Percentiles rank a stretch among this genome's conserved stretches.
Evolutionary conservation across 2,113 vertebrate species (phyloP).

Genomic region (Psilopogon haemacephalus): DNA sequence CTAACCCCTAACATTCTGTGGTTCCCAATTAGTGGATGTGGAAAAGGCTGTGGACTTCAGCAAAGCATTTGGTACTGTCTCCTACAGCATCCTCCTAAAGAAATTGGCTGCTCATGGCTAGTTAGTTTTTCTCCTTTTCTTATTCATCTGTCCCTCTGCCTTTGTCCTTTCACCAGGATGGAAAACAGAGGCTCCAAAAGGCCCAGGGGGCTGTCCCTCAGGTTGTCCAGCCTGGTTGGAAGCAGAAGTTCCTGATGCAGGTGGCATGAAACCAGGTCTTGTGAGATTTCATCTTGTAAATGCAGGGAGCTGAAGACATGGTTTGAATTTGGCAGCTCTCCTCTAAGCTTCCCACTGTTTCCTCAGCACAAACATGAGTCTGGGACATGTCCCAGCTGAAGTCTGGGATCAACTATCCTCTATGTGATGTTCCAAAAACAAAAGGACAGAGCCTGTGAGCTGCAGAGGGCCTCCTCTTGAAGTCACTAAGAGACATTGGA

Average conservation of each 20-base stretch:
- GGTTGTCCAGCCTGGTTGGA: neutral
- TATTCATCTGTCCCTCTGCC: neutral
- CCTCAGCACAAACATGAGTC: neutral
- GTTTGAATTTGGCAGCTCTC: neutral
- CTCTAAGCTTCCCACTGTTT: neutral
- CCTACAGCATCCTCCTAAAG: too few species aligned
- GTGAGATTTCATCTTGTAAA: neutral
- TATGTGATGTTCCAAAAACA: neutral
- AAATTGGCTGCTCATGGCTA: too few species aligned
- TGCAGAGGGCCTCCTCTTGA: neutral
- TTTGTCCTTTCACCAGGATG: neutral
- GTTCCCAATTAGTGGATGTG: too few species aligned
- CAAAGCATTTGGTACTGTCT: too few species aligned
- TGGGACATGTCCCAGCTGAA: neutral
- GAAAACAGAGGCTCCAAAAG: neutral
- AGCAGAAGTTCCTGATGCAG: neutral
- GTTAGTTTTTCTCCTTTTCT: neutral
- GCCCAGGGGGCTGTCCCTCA: neutral
- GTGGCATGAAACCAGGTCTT: neutral
- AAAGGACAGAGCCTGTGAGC: neutral
- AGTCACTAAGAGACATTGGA: neutral
- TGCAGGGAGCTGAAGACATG: neutral
- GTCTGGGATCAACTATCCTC: neutral
- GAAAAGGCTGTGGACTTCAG: too few species aligned
- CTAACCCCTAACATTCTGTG: too few species aligned